Base-by-base conservation (phyloP, 1,140 invertebrate genomes). In the Platyscapa corneri region DNA sequence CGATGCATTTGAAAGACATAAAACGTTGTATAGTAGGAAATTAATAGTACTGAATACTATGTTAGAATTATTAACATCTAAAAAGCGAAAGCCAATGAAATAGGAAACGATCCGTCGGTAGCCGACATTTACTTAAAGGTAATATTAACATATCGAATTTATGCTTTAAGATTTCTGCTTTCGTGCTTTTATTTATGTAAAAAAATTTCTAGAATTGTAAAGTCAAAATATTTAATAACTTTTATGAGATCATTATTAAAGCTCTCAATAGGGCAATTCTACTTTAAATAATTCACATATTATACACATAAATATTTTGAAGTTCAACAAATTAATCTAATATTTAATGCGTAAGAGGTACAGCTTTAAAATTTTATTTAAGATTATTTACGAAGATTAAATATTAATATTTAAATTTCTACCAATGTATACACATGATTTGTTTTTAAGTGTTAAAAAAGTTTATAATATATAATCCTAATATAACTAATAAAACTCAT, bases 131-230 rank as follows among this genome's bases (percentile, higher is more conserved):
- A 64, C 27, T 64, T 64, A 30, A 53, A n/a, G 60, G 12, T 64
- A 64, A 64, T 64, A 64, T 64, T 64, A 64, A 64, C 60, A 27
- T 64, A 64, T n/a, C 60, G 60, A 64, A 64, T 64, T 64, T n/a
- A 64, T 64, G n/a, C n/a, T 64, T 64, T 27, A 64, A 64, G 5
- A 64, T 64, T n/a, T 30, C n/a, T 12, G 49, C 18, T 53, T 53
- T 20, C 8, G 0, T n/a, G n/a, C n/a, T n/a, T 64, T 64, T 64
- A 64, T 64, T 30, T 64, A 30, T n/a, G 27, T 3, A n/a, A n/a
- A 64, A 7, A 64, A 64, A n/a, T 64, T 5, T 64, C 14, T n/a
- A 30, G 60, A n/a, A 8, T 60, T 20, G 7, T 27, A 60, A 60
- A 27, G 7, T 60, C 20, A 20, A 3, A 60, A 10, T 60, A 18